Percentiles rank a stretch among this genome's conserved stretches.
Conservation (phyloP, 1,140 invertebrate species). For the Thalassaphorura encarpata region DNA sequence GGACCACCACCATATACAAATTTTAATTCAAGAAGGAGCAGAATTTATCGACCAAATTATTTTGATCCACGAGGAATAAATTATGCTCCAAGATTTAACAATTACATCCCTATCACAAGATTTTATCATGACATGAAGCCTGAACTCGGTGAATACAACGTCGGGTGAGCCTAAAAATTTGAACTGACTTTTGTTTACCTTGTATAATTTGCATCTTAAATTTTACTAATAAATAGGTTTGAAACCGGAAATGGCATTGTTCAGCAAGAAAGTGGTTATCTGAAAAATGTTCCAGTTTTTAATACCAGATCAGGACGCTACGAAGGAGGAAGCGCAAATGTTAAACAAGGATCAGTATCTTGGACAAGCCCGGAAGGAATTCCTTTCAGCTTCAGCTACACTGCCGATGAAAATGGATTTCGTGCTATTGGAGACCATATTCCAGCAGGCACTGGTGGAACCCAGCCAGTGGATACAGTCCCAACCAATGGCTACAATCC, state of each 20-base stretch:
- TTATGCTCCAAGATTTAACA: background rate
- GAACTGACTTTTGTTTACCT: background rate
- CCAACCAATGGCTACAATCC: too few species aligned
- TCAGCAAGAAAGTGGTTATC: background rate
- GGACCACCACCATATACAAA: background rate
- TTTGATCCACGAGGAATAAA: background rate
- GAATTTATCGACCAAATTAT: background rate
- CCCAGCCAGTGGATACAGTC: too few species aligned
- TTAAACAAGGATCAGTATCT: conserved; percentile 1
- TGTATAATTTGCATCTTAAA: background rate
- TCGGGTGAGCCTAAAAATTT: background rate
- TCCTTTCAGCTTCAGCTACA: conserved; percentile 5
- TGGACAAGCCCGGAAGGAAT: conserved; percentile 9
- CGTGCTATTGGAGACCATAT: too few species aligned
- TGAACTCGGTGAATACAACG: background rate
- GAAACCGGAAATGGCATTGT: background rate
- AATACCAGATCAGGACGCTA: background rate
- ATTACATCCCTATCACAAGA: background rate
- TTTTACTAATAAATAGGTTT: background rate
- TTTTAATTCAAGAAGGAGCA: background rate
- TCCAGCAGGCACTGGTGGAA: too few species aligned
- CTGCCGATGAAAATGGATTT: conserved; percentile 14
- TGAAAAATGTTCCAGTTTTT: background rate
- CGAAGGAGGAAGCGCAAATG: background rate
- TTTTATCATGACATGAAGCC: background rate